Evolutionary conservation across 2,113 vertebrate genomes (phyloP).

Genomic region (Ptilorrhoa leucosticta): DNA sequence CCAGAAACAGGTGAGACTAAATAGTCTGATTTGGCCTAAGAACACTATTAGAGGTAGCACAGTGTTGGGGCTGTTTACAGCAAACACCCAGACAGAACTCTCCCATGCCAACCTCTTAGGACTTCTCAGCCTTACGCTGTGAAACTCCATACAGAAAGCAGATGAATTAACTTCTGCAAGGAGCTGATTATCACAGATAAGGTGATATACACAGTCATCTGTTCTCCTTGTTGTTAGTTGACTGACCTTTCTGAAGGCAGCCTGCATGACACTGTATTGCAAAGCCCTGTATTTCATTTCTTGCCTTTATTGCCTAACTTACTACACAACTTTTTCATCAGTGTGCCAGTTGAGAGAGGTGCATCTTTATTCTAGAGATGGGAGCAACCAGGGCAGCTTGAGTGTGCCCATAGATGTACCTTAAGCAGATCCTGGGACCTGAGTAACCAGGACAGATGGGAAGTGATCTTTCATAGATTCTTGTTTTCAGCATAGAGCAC

Average conservation of each 20-base stretch:
- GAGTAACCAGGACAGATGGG: not conserved
- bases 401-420: rapidly evolving
- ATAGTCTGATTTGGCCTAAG: not conserved
- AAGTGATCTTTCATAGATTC: not conserved
- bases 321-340: not conserved
- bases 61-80: not conserved
- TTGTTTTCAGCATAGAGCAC: not conserved
- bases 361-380: not conserved
- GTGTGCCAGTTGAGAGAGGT: not conserved
- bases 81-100: not conserved
- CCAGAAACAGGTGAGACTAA: not conserved
- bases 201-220: not conserved
- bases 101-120: not conserved
- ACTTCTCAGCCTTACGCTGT: not conserved
- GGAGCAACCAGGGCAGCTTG: not conserved
- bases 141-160: not conserved
- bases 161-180: not conserved
- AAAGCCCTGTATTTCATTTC: not conserved
- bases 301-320: not conserved
- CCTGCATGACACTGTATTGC: not conserved
- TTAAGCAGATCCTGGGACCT: not conserved
- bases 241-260: not conserved
- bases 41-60: too few relatives aligned
- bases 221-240: not conserved
- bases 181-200: not conserved